phyloP scores from a whole-genome alignment of 2,113 vertebrate species.

The Lepisosteus osseus region DNA sequence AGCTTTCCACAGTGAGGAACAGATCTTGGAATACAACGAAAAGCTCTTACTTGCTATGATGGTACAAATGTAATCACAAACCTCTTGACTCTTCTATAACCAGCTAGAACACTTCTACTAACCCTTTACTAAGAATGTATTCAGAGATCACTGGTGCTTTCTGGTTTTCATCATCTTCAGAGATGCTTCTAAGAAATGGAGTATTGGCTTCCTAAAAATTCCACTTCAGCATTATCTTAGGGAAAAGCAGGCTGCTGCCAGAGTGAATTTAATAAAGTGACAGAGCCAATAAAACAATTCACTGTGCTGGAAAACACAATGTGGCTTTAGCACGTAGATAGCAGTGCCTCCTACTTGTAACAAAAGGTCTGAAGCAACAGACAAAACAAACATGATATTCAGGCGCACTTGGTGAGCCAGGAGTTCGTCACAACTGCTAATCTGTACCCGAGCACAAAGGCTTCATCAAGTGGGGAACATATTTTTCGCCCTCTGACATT shows the following conservation, averaged over 20 bases:
- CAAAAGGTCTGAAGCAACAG: not conserved
- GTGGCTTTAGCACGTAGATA: not conserved
- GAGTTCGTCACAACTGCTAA: too few relatives aligned
- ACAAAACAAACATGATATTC: too few relatives aligned
- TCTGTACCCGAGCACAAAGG: too few relatives aligned
- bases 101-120: not conserved
- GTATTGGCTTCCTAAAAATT: conserved; percentile 11
- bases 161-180: not conserved
- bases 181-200: conserved; percentile 16
- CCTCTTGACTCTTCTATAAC: not conserved
- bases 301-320: conserved; percentile 2
- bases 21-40: not conserved
- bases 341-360: not conserved
- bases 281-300: conserved; percentile 1
- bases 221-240: conserved; percentile 18
- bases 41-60: not conserved
- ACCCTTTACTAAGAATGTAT: not conserved
- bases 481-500: too few relatives aligned
- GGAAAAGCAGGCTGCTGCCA: conserved; percentile 11
- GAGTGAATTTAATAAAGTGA: conserved; percentile 11
- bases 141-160: not conserved
- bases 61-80: not conserved
- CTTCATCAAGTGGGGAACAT: too few relatives aligned
- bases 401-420: not conserved
- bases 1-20: too few relatives aligned